phyloP scores from a whole-genome alignment of 1,140 invertebrate species.

The Penaeus indicus region DNA sequence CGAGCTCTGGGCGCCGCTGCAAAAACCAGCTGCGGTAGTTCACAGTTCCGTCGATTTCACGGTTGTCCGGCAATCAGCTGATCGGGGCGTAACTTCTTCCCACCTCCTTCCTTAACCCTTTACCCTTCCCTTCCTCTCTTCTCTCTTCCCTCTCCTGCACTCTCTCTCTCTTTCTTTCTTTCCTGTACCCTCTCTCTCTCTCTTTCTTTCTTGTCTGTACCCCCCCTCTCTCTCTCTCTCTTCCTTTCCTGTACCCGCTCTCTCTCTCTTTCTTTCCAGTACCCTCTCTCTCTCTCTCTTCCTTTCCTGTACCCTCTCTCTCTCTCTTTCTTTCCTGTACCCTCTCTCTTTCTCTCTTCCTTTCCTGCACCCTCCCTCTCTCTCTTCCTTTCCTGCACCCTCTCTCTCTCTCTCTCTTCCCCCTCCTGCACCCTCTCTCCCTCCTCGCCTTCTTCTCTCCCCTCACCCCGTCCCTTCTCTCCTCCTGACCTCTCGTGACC shows the following conservation, averaged over 20 bases:
- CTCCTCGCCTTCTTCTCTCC: not conserved
- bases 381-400: not conserved
- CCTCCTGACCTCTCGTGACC: not conserved
- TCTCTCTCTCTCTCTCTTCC: not conserved
- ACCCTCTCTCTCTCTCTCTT: not conserved
- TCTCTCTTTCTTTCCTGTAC: too few species aligned
- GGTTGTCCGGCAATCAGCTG: too few species aligned
- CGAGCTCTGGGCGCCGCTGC: too few species aligned
- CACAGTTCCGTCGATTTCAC: too few species aligned
- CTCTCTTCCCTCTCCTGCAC: not conserved
- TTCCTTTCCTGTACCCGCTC: not conserved
- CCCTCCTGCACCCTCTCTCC: not conserved
- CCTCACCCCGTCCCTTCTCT: not conserved
- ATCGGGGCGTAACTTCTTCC: not conserved
- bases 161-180: not conserved
- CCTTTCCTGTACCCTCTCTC: not conserved
- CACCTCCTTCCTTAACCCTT: not conserved
- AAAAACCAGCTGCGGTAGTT: too few species aligned
- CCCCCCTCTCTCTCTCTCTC: not conserved
- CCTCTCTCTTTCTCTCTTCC: not conserved
- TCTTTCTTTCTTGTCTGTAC: not conserved
- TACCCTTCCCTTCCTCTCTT: not conserved
- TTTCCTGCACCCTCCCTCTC: too few species aligned
- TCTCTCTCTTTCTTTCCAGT: too few species aligned
- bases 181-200: not conserved